phyloP scores from a whole-genome alignment of 2,113 vertebrate genomes.

The Peromyscus leucopus region DNA sequence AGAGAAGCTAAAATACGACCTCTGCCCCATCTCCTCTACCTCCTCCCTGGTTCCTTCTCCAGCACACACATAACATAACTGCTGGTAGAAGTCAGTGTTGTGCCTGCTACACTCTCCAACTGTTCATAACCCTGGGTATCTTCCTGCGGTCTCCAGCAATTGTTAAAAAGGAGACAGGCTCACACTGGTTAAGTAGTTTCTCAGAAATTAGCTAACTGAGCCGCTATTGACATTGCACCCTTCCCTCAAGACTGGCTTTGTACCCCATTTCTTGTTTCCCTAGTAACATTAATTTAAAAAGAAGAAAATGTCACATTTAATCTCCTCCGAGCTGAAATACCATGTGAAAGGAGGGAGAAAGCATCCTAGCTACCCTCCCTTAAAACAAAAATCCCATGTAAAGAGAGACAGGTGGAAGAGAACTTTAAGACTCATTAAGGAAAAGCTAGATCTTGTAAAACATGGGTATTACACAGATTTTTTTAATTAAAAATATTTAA shows the following conservation, averaged over 20 bases:
- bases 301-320: neutral
- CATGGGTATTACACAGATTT: neutral
- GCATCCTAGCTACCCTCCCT: neutral
- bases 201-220: neutral
- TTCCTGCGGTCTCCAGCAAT: neutral
- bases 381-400: neutral
- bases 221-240: neutral
- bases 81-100: neutral
- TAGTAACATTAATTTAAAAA: neutral
- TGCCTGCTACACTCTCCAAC: neutral
- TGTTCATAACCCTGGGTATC: neutral
- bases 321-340: neutral
- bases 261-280: neutral
- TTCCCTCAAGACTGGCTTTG: neutral
- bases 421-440: neutral
- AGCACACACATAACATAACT: neutral
- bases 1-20: neutral
- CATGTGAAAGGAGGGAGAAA: neutral
- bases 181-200: neutral
- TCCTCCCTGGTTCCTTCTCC: neutral
- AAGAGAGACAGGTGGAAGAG: neutral
- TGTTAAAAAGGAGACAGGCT: neutral
- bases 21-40: rapidly evolving
- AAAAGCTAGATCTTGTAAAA: neutral
- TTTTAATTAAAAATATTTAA: neutral